Evolutionary conservation across 2,113 vertebrate genomes (phyloP).

Genomic region (Speoplatyrhinus poulsoni): DNA sequence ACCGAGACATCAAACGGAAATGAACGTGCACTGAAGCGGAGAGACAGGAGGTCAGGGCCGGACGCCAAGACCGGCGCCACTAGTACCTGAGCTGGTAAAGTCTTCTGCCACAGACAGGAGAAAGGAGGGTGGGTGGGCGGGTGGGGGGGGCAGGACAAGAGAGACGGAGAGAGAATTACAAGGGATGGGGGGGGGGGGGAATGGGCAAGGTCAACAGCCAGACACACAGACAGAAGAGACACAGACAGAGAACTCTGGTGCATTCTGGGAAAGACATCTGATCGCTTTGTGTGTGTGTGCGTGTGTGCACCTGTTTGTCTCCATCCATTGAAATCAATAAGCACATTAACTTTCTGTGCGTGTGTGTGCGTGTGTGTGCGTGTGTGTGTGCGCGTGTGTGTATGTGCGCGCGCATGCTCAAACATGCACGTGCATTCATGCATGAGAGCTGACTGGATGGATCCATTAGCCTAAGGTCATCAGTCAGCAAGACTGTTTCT

Average conservation of each 20-base stretch:
- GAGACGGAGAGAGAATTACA: background rate
- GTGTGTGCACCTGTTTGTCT: background rate
- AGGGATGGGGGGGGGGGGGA: constrained; percentile 19
- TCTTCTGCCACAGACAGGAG: constrained; percentile 80
- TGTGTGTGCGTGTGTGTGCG: too few species aligned
- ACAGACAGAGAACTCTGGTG: constrained; percentile 11
- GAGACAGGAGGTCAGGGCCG: constrained; percentile 37
- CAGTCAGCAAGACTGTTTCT: too few species aligned
- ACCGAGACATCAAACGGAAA: background rate
- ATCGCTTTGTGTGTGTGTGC: background rate
- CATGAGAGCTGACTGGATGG: too few species aligned
- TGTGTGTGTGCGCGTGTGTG: background rate
- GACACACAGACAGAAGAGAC: constrained; percentile 9
- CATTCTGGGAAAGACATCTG: constrained; percentile 6
- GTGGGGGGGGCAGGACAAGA: constrained; percentile 13
- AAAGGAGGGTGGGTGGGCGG: constrained; percentile 57
- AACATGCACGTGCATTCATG: too few species aligned
- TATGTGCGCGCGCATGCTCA: background rate
- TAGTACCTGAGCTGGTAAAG: constrained; percentile 86
- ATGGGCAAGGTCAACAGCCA: too few species aligned
- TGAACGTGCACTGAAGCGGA: background rate
- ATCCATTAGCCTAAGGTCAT: too few species aligned
- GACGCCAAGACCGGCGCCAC: constrained; percentile 82
- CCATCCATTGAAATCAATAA: background rate
- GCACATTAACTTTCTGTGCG: background rate